Evolutionary conservation across 2,113 vertebrate genomes (phyloP).

Genomic region (Sapajus apella): DNA sequence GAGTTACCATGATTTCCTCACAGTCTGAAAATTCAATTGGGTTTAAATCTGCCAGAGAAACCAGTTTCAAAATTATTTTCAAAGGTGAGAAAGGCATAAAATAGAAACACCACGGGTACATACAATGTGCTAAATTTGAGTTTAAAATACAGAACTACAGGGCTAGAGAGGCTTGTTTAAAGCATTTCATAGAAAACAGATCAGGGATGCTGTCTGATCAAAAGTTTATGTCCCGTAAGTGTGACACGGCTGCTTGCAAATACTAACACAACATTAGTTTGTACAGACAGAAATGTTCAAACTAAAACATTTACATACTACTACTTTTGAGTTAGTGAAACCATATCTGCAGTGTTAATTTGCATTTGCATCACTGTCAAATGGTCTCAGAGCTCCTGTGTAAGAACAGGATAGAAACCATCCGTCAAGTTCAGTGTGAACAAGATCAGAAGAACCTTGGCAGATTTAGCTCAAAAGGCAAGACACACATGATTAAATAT

Average conservation of each 20-base stretch:
- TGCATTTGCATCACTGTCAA: background rate
- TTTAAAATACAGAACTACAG: conserved; percentile 10
- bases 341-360: background rate
- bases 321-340: background rate
- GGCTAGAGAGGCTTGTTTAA: background rate
- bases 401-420: background rate
- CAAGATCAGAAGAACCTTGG: background rate
- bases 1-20: background rate
- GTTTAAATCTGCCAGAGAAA: conserved; percentile 22
- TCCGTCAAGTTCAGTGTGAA: background rate
- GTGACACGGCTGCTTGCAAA: background rate
- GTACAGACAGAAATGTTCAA: background rate
- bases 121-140: background rate
- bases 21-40: background rate
- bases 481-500: background rate
- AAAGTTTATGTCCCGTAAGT: background rate
- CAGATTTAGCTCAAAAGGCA: conserved; percentile 1
- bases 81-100: conserved; percentile 27
- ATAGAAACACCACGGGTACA: background rate
- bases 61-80: conserved; percentile 22
- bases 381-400: background rate
- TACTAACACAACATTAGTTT: background rate
- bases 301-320: background rate
- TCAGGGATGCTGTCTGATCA: background rate
- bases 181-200: background rate